These are phyloP conservation scores for Chelon auratus DNA, from an alignment of 2,797 vertebrate genomes.

Conservation along the genomic window DNA sequence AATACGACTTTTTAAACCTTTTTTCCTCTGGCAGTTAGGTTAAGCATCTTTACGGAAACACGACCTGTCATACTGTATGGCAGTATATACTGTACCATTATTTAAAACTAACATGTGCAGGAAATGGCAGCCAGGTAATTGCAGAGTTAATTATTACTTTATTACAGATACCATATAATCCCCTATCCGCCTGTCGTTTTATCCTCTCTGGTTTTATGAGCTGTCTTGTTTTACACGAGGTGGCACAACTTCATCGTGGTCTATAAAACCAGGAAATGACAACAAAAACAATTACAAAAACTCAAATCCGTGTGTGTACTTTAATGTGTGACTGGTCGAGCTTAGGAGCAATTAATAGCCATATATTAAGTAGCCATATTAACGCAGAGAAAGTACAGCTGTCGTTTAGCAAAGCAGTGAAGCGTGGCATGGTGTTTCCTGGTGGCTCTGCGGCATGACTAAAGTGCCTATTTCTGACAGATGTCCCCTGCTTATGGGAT, in stretches of 20 bases:
- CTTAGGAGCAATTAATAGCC: neutral
- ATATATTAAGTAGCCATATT: neutral
- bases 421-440: constrained; percentile 19
- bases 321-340: neutral
- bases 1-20: neutral
- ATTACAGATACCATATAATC: neutral
- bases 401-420: neutral
- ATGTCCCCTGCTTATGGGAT: neutral
- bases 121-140: constrained; percentile 22
- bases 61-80: constrained; percentile 39
- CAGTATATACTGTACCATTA: neutral
- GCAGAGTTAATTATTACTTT: neutral
- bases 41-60: constrained; percentile 55
- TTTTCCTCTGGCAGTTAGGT: neutral
- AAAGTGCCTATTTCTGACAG: neutral
- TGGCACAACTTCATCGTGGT: constrained; percentile 12
- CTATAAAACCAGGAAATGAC: neutral
- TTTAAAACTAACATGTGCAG: constrained; percentile 17
- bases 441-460: neutral
- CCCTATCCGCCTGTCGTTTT: neutral
- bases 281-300: neutral
- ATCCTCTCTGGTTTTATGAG: neutral
- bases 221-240: constrained; percentile 41
- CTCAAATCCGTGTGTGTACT: neutral
- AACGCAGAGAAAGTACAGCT: neutral